Percentiles rank a stretch among this genome's conserved stretches.
phyloP scores from a whole-genome alignment of 92 coral and sea anemone genomes.

The Micromussa lordhowensis region DNA sequence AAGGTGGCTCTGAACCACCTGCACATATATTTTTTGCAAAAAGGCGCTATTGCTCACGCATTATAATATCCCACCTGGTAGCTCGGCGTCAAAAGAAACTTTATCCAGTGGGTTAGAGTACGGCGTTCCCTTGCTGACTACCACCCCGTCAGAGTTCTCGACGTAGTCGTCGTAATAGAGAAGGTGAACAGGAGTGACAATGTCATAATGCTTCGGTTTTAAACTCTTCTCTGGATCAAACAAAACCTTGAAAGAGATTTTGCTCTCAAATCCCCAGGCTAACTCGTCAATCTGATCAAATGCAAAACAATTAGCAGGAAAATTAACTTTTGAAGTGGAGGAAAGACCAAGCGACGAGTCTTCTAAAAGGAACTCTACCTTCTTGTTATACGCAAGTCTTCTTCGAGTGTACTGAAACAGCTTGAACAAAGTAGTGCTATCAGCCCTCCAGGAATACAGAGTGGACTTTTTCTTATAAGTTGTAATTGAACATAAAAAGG shows the following conservation, averaged over 20 bases:
- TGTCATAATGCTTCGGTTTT: constrained; percentile 74
- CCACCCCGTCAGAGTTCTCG: constrained; percentile 63
- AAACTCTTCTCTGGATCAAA: constrained; percentile 79
- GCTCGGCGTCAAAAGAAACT: constrained; percentile 61
- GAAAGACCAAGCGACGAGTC: no score
- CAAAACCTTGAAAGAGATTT: constrained; percentile 68
- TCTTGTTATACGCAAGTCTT: no score
- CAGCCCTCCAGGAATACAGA: no score
- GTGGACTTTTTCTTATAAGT: not conserved
- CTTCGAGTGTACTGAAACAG: no score
- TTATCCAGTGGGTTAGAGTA: constrained; percentile 57
- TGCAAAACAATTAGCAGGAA: not conserved
- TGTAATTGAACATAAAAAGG: no score
- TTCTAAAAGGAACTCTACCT: no score
- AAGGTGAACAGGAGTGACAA: constrained; percentile 81
- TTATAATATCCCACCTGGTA: constrained; percentile 76
- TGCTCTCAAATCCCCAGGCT: constrained; percentile 47
- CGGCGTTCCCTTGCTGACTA: constrained; percentile 62
- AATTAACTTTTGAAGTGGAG: no score
- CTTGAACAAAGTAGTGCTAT: no score
- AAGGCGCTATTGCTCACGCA: not conserved
- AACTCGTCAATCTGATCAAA: constrained; percentile 56
- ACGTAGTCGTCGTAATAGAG: constrained; percentile 69
- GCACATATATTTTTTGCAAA: no score
- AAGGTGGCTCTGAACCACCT: no score